phyloP scores from a whole-genome alignment of 2,113 vertebrate genomes.

The Steatornis caripensis region DNA sequence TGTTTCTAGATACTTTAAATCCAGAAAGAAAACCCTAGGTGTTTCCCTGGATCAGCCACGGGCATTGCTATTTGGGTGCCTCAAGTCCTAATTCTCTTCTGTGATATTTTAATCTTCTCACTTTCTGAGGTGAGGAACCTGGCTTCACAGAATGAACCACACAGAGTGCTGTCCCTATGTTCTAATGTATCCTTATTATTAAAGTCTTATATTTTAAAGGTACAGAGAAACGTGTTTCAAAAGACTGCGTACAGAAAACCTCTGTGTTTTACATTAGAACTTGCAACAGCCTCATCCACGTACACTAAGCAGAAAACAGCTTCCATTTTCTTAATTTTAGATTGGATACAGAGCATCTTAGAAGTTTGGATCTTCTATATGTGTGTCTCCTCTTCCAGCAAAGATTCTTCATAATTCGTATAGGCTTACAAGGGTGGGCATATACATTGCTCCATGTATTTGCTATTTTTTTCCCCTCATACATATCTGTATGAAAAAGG shows the following conservation, averaged over 20 bases:
- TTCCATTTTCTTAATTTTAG: not conserved
- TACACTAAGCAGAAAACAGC: not conserved
- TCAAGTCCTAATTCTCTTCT: not conserved
- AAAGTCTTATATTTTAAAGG: not conserved
- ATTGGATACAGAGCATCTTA: not conserved
- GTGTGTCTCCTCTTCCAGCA: not conserved
- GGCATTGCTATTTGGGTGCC: not conserved
- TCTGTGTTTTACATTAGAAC: not conserved
- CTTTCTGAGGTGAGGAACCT: not conserved
- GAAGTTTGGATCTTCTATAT: not conserved
- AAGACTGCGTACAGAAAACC: not conserved
- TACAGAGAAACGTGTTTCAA: not conserved
- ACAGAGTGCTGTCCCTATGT: not conserved
- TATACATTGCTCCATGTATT: not conserved
- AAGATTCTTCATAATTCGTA: not conserved
- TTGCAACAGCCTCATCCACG: not conserved
- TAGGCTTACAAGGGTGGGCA: not conserved
- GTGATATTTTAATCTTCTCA: not conserved
- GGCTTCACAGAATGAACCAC: not conserved
- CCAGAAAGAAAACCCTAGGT: not conserved
- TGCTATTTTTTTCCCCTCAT: accelerated
- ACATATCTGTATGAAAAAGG: not conserved
- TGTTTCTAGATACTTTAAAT: not conserved
- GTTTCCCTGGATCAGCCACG: not conserved
- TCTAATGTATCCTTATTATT: not conserved